Conservation (phyloP, 2,888 invertebrate genomes). For the Pyralis farinalis region DNA sequence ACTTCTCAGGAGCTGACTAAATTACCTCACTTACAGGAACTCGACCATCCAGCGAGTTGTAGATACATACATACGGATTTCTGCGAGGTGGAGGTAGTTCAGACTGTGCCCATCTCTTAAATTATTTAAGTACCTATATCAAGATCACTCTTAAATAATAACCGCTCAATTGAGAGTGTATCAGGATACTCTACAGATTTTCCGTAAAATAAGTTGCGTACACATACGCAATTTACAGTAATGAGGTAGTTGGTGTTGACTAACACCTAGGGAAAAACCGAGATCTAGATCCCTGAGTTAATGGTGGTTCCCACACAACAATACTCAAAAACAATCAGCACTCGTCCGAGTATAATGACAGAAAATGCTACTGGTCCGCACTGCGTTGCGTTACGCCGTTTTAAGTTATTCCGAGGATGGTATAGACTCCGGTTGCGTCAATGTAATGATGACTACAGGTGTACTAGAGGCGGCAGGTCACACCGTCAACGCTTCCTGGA, state of each 20-base stretch:
- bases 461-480: constrained; percentile 35
- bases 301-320: constrained; percentile 16
- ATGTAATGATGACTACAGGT: constrained; percentile 44
- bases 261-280: constrained; percentile 2
- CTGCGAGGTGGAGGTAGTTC: too few relatives aligned
- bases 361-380: constrained; percentile 16
- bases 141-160: too few relatives aligned
- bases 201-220: neutral
- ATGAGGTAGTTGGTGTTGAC: constrained; percentile 5
- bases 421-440: constrained; percentile 41
- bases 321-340: constrained; percentile 14
- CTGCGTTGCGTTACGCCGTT: constrained; percentile 24
- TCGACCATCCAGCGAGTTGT: too few relatives aligned
- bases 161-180: too few relatives aligned
- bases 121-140: too few relatives aligned
- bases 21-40: too few relatives aligned
- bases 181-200: too few relatives aligned
- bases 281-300: constrained; percentile 6
- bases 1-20: too few relatives aligned
- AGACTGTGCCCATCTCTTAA: too few relatives aligned
- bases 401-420: constrained; percentile 23
- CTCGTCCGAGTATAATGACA: constrained; percentile 19
- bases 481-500: constrained; percentile 48
- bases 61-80: too few relatives aligned
- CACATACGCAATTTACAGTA: neutral